A percentile compares a stretch with the other conserved stretches of the same genome.
Evolutionary conservation across 1,140 invertebrate species (phyloP).

Genomic region (Planococcus citri): DNA sequence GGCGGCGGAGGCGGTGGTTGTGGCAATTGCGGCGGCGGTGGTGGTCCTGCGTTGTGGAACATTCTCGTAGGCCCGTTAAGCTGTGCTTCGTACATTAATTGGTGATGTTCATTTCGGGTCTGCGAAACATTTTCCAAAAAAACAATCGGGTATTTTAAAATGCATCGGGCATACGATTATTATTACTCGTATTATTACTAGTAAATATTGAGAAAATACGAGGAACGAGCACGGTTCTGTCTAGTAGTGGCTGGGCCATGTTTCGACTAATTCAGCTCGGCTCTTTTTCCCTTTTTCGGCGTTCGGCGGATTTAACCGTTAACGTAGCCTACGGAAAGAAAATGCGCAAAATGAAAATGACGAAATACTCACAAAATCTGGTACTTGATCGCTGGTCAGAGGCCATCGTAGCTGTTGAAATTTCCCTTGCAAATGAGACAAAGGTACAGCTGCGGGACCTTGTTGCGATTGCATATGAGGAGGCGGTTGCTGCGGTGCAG

Average conservation of each 20-base stretch:
- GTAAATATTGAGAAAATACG: too few species aligned
- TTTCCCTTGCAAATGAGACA: conserved; percentile 1
- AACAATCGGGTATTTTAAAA: too few species aligned
- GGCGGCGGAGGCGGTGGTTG: conserved; percentile 1
- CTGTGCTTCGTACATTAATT: conserved; percentile 12
- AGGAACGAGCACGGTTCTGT: too few species aligned
- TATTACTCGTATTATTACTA: too few species aligned
- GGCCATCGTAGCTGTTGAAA: conserved; percentile 10
- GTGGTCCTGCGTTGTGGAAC: background rate
- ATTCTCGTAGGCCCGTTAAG: conserved; percentile 11
- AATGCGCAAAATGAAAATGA: too few species aligned
- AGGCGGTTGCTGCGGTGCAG: background rate
- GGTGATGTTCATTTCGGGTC: background rate
- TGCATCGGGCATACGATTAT: too few species aligned
- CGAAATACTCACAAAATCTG: background rate
- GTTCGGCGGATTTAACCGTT: too few species aligned
- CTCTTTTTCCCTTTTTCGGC: too few species aligned
- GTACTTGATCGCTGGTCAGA: background rate
- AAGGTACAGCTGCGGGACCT: background rate
- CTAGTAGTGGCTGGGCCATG: too few species aligned
- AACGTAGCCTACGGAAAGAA: too few species aligned
- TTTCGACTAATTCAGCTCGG: too few species aligned
- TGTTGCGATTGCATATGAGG: background rate
- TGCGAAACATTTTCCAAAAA: background rate
- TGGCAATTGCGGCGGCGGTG: background rate